Evolutionary conservation across 2,113 vertebrate genomes (phyloP), one percentile per base, ranked within the genome.

Genomic region (Taurulus bubalis): DNA sequence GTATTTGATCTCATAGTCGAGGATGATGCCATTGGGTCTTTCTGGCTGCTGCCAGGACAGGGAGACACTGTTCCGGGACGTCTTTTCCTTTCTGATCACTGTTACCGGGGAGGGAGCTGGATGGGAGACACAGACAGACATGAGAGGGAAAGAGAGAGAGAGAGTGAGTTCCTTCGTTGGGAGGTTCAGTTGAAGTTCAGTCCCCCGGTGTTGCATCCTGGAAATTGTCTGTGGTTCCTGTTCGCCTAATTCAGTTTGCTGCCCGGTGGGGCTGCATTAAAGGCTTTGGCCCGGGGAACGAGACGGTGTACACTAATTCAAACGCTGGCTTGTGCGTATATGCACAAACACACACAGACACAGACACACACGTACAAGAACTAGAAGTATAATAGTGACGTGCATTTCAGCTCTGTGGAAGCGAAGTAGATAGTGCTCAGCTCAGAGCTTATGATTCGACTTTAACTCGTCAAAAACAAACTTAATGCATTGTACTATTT

Each of bases 1-100:
- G 95, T 99, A 99, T 92, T 99, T 99, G 96, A 99, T 97, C 93
- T 99, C 98, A 18, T 99, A 99, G 95, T 99, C 98, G 84, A 99
- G 87, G 91, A 99, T 99, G 90, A 99, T 99, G 73, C 98, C 98
- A 56, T 99, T 99, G 40, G 98, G 98, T 83, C 98, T 95, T 77
- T 99, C 97, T 1, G 98, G 98, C 90, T 99, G 96, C 90, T 97
- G 95, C 98, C 98, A 99, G 67, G 97, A 98, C 65, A 99, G 93
- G 76, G 96, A 96, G 68, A 99, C 96, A 3, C 97, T 98, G 93
- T 97, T 99, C 91, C 97, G 95, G 81, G 98, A 97, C 0, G 96
- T 97, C 90, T 96, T 96, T 87, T 98, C 98, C 90, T 99, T 99
- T 93, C 93, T 96, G 91, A 99, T 97, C 30, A 95, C 92, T 3